Percentiles rank a stretch among this genome's conserved stretches.
Evolutionary conservation across 2,113 vertebrate species (phyloP).

Genomic region (Chaetura pelagica): DNA sequence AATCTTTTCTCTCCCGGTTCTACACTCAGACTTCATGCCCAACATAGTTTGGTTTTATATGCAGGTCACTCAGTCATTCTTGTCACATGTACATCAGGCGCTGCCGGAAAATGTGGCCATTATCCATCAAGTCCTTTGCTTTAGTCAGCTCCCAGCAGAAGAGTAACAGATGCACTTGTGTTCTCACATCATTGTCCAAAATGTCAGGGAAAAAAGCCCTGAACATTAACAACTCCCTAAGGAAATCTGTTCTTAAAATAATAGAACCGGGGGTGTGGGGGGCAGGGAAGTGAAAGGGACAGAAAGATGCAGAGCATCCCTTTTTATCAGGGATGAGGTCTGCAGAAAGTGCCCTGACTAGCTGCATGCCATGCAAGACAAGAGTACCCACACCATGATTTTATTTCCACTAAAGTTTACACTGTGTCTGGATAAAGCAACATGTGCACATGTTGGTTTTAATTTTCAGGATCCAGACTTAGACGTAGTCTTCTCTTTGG

Average conservation of each 20-base stretch:
- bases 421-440: background rate
- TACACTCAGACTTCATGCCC: background rate
- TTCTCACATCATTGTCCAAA: constrained; percentile 63
- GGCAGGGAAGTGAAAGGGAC: background rate
- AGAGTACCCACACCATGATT: background rate
- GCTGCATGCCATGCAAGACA: background rate
- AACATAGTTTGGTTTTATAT: background rate
- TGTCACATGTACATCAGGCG: background rate
- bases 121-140: constrained; percentile 55
- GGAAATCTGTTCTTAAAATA: constrained; percentile 51
- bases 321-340: background rate
- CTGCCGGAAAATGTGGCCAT: constrained; percentile 46
- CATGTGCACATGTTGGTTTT: background rate
- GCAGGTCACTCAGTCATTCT: constrained; percentile 31
- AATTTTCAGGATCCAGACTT: constrained; percentile 10
- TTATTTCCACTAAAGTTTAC: background rate
- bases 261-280: background rate
- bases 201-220: constrained; percentile 44
- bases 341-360: background rate
- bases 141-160: constrained; percentile 42
- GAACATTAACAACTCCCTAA: constrained; percentile 49
- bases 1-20: background rate
- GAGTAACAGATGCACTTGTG: constrained; percentile 55
- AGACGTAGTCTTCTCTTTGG: background rate
- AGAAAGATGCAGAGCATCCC: background rate